Percentiles rank a stretch among this genome's conserved stretches.
Conservation (phyloP, 2,797 vertebrate genomes). For the Cygnus olor region DNA sequence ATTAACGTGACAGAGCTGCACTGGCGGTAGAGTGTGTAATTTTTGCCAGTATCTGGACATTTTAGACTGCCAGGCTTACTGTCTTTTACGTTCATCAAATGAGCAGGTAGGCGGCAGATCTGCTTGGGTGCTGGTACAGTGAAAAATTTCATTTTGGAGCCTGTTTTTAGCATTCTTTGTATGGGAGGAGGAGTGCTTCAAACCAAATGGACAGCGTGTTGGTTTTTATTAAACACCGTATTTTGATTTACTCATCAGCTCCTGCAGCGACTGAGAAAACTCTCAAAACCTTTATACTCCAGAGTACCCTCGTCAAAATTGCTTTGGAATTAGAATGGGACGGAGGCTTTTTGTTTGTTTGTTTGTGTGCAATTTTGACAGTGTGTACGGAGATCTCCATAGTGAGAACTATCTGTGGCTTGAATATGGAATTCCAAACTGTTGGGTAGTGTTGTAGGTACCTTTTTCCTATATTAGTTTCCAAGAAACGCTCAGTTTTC, state of each 20-base stretch:
- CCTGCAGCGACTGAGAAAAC: constrained; percentile 41
- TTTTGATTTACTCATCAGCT: constrained; percentile 41
- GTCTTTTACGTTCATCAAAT: not conserved
- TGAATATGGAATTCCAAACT: constrained; percentile 39
- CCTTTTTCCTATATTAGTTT: constrained; percentile 67
- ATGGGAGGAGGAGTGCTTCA: not conserved
- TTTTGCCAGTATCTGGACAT: not conserved
- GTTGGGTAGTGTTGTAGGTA: constrained; percentile 49
- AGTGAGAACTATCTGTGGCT: constrained; percentile 71
- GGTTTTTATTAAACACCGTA: not conserved
- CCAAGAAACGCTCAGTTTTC: constrained; percentile 40
- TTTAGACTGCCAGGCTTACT: not conserved
- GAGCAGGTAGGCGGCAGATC: not conserved
- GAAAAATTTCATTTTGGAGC: not conserved
- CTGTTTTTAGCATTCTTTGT: constrained; percentile 10
- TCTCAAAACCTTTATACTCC: constrained; percentile 58
- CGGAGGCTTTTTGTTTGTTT: not conserved
- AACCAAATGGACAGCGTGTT: not conserved
- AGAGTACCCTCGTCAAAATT: constrained; percentile 52
- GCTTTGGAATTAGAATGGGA: constrained; percentile 26
- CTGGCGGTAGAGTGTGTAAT: not conserved
- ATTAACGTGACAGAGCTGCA: not conserved
- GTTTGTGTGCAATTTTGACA: constrained; percentile 69
- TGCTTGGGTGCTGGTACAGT: constrained; percentile 2
- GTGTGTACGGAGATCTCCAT: constrained; percentile 74